Evolutionary conservation across 2,113 vertebrate genomes (phyloP), one percentile per base, ranked within the genome.

Genomic region (Oncorhynchus kisutch): DNA sequence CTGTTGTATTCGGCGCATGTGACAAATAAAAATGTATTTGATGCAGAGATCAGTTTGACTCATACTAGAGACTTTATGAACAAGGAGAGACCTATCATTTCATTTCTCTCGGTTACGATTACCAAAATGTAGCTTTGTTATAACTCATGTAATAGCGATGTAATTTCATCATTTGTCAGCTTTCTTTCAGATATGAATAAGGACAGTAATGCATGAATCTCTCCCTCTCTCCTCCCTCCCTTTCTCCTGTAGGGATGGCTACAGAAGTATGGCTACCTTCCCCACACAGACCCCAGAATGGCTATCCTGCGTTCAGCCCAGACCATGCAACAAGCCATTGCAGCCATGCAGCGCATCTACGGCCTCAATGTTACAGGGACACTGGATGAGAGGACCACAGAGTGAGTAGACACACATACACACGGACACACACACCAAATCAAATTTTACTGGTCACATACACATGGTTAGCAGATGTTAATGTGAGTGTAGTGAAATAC

Each of bases 311-410:
- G 94, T 86, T 96, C 95, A 31, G 94, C 93, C 81, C 94, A 94
- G 87, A 94, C 91, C 90, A 91, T 97, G 91, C 94, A 95, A 86
- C 94, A 94, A 67, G 96, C 96, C 84, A 95, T 97, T 31, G 93
- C 95, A 82, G 92, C 95, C 81, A 97, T 97, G 96, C 96, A 97
- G 90, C 95, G 93, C 67, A 91, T 95, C 86, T 97, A 97, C 7
- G 95, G 95, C 39, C 95, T 97, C 88, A 95, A 96, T 74, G 91
- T 97, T 90, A 97, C 96, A 51, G 96, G 96, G 90, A 93, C 93
- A 67, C 93, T 97, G 93, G 94, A 97, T 92, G 93, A 95, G 79
- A 93, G 84, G 72, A 97, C 96, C n/a, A 93, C 95, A 82, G 94
- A 94, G 96, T 97, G 91, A 96, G 96, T 92, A 78, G 80, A 78